These are phyloP conservation scores for Bradypodion pumilum DNA, from an alignment of 2,797 vertebrate genomes.

Conservation along the genomic window DNA sequence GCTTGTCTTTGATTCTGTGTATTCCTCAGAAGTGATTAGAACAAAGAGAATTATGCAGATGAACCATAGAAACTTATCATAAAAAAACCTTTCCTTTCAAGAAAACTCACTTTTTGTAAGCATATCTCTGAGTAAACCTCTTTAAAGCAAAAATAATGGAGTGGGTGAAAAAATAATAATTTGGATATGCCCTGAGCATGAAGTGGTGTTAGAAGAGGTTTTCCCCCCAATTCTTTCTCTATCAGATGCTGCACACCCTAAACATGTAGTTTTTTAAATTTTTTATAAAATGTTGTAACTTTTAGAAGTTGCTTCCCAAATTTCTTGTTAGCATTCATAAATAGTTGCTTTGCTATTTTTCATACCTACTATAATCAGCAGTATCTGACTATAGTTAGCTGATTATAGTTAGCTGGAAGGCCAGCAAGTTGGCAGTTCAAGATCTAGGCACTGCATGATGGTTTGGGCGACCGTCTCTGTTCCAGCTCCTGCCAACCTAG, in stretches of 20 bases:
- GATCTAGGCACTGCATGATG: too few relatives aligned
- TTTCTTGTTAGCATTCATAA: constrained; percentile 19
- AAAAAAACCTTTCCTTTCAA: constrained; percentile 23
- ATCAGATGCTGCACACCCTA: not conserved
- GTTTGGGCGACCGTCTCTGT: too few relatives aligned
- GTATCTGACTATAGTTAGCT: too few relatives aligned
- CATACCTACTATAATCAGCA: constrained; percentile 5
- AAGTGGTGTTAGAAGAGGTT: constrained; percentile 24
- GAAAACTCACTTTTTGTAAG: constrained; percentile 12
- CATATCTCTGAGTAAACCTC: not conserved
- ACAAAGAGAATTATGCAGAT: constrained; percentile 18
- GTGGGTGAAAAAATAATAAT: constrained; percentile 14
- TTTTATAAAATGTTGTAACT: constrained; percentile 34
- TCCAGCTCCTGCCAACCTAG: too few relatives aligned
- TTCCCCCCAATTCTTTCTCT: constrained; percentile 22
- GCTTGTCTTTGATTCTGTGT: constrained; percentile 6
- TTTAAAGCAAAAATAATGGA: constrained; percentile 15
- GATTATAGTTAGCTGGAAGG: too few relatives aligned
- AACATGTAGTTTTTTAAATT: constrained; percentile 1
- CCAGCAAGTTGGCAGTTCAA: too few relatives aligned
- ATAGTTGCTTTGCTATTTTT: not conserved
- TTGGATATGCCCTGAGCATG: not conserved
- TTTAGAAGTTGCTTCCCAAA: constrained; percentile 21
- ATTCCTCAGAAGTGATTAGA: constrained; percentile 8
- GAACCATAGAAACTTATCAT: not conserved